Evolutionary conservation across 2,797 vertebrate species (phyloP).

Genomic region (Fundulus diaphanus): DNA sequence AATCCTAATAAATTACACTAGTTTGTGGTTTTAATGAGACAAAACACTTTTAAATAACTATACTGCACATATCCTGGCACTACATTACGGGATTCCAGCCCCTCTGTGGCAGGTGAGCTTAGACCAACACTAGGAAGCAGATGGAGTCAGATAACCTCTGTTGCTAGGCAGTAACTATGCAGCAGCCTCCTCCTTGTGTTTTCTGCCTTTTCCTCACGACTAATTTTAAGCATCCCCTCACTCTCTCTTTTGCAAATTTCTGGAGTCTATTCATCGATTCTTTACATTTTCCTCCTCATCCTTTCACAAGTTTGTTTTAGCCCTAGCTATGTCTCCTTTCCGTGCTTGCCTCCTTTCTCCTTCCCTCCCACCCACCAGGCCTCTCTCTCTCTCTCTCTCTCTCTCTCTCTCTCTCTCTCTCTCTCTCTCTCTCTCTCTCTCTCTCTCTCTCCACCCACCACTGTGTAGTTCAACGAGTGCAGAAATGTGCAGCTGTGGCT

Average conservation of each 20-base stretch:
- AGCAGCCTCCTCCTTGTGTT: conserved; percentile 58
- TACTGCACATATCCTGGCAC: conserved; percentile 11
- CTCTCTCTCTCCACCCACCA: conserved; percentile 35
- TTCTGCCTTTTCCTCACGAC: conserved; percentile 36
- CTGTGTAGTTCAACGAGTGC: conserved; percentile 65
- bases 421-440: conserved; percentile 12
- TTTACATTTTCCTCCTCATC: conserved; percentile 1
- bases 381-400: conserved; percentile 16
- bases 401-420: conserved; percentile 19
- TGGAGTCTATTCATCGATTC: neutral
- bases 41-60: neutral
- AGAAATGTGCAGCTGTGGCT: conserved; percentile 66
- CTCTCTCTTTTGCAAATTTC: neutral
- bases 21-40: neutral
- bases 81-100: conserved; percentile 34
- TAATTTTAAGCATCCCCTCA: conserved; percentile 31
- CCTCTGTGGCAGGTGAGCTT: conserved; percentile 25
- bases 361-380: conserved; percentile 10
- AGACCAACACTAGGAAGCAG: conserved; percentile 64
- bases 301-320: conserved; percentile 2
- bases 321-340: conserved; percentile 15
- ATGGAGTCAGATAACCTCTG: conserved; percentile 68
- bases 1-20: neutral
- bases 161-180: conserved; percentile 85
- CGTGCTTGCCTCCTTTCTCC: conserved; percentile 15